Base-by-base conservation (phyloP, 2,797 vertebrate genomes). In the Manis pentadactyla region DNA sequence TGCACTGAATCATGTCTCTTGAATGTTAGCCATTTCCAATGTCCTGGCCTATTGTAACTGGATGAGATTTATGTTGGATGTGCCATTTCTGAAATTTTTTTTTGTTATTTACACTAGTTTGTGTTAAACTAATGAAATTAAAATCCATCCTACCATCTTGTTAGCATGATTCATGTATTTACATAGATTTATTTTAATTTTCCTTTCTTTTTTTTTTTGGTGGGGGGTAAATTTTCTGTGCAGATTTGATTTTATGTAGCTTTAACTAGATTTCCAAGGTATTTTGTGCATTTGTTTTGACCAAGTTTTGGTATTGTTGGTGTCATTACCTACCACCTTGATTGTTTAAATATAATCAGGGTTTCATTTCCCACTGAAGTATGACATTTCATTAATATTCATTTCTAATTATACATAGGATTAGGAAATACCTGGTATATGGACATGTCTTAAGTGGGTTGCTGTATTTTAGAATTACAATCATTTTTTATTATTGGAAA, bases 211-310 rank as follows among this genome's bases (percentile, higher is more conserved):
- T 95, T 99, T 99, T 46, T 46, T 46, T 46, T 46, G 42, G 42
- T 46, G 8, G 98, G 99, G 98, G 99, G 99, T 99, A 99, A 99
- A 99, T 99, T 98, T 99, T 98, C 98, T 99, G 99, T 99, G 99
- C 99, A 99, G 99, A 99, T 99, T 99, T 99, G 99, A 99, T 99
- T 99, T 99, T 97, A 98, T 98, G 18, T 98, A 99, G 98, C 98
- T 99, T 99, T 98, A 98, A 99, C 98, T 99, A 99, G 99, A 99
- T 99, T 99, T 99, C 99, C 99, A 99, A 99, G 99, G 99, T 99
- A 99, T 98, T 99, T 99, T 99, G 98, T 98, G 99, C 98, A 98
- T 99, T 99, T 99, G 98, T 99, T 99, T 98, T 98, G 98, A 98
- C 97, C 97, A 96, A 98, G 98, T 97, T 98, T 98, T 98, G 99